Evolutionary conservation across 2,797 vertebrate genomes (phyloP).

Genomic region (Salmo trutta): DNA sequence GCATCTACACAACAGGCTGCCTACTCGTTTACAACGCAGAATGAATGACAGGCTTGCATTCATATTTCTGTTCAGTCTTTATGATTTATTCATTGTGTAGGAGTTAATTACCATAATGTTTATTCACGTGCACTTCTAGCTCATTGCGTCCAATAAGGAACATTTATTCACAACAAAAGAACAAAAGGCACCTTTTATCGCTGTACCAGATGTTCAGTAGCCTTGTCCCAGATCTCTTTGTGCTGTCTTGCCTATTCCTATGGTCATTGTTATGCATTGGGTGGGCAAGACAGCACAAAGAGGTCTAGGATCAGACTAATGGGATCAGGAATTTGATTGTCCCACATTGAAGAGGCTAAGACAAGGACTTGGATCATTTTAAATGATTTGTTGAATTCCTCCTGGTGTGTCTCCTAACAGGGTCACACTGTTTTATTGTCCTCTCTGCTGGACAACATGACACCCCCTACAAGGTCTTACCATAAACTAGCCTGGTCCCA

Average conservation of each 20-base stretch:
- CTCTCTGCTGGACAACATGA: constrained; percentile 1
- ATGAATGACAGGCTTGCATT: constrained; percentile 8
- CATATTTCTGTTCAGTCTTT: constrained; percentile 30
- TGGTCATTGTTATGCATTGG: no score
- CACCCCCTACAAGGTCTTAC: constrained; percentile 15
- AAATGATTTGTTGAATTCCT: constrained; percentile 1
- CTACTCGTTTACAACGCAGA: background rate
- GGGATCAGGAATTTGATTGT: constrained; percentile 23
- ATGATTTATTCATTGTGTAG: constrained; percentile 66
- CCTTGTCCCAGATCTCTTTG: background rate
- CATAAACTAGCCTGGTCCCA: constrained; percentile 1
- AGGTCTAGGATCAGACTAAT: background rate
- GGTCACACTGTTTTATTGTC: background rate
- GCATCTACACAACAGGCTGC: background rate
- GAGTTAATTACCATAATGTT: constrained; percentile 42
- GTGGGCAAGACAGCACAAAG: background rate
- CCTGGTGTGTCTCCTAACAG: constrained; percentile 13
- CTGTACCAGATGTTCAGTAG: constrained; percentile 20
- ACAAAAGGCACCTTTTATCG: background rate
- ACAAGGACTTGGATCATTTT: constrained; percentile 12
- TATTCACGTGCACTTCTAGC: constrained; percentile 46
- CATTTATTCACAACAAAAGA: background rate
- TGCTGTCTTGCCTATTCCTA: background rate
- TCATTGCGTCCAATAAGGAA: background rate
- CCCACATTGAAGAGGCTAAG: constrained; percentile 9